Evolutionary conservation across 2,113 vertebrate genomes (phyloP).

Genomic region (Myrmecobius fasciatus): DNA sequence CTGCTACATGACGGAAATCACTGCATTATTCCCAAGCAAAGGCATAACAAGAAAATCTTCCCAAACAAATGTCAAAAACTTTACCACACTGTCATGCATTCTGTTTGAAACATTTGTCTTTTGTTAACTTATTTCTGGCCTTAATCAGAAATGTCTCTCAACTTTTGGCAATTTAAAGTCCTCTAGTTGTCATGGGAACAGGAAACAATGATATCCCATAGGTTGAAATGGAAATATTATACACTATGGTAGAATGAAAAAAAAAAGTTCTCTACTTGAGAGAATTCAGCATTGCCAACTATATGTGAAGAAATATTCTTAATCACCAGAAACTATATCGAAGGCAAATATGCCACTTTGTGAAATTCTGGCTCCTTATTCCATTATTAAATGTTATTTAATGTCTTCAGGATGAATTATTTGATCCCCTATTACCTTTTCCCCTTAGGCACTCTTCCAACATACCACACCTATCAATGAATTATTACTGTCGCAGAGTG

Average conservation of each 20-base stretch:
- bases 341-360: constrained; percentile 22
- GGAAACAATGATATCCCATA: constrained; percentile 60
- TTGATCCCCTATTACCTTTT: not conserved
- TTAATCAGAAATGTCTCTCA: constrained; percentile 67
- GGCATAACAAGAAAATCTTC: constrained; percentile 66
- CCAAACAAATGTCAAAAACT: constrained; percentile 74
- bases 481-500: not conserved
- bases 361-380: not conserved
- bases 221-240: not conserved
- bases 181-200: constrained; percentile 66
- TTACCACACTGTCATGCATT: constrained; percentile 63
- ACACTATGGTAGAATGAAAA: not conserved
- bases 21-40: constrained; percentile 65
- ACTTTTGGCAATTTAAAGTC: constrained; percentile 69
- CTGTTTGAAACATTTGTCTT: constrained; percentile 67
- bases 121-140: constrained; percentile 62
- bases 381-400: constrained; percentile 28
- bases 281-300: constrained; percentile 1
- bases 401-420: not conserved
- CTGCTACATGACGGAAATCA: constrained; percentile 56
- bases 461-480: not conserved
- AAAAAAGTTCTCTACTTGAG: not conserved
- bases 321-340: not conserved
- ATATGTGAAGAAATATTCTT: constrained; percentile 35
- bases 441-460: not conserved